These are phyloP conservation scores for Corythornis cristatus DNA, from an alignment of 2,113 vertebrate genomes.

Conservation along the genomic window DNA sequence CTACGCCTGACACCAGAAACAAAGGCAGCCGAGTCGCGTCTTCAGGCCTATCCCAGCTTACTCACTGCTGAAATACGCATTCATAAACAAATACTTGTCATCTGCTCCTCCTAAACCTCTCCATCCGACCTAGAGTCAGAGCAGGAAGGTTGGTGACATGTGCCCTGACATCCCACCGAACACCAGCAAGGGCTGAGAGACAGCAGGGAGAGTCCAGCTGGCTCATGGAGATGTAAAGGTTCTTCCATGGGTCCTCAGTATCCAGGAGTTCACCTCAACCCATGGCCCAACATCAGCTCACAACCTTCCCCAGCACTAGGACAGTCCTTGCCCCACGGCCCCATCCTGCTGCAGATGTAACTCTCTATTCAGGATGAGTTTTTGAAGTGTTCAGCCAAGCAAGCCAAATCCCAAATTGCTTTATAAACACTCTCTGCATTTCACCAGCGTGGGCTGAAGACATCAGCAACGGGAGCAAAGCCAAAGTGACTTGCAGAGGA, in stretches of 20 bases:
- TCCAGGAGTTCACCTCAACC: not conserved
- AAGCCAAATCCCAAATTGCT: conserved; percentile 73
- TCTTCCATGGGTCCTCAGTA: no score
- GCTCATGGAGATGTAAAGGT: not conserved
- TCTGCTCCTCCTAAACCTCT: not conserved
- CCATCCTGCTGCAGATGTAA: conserved; percentile 9
- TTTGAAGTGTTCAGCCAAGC: conserved; percentile 67
- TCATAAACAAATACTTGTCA: not conserved
- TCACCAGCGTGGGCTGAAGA: conserved; percentile 53
- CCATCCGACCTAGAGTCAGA: not conserved
- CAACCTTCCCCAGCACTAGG: not conserved
- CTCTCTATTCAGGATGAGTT: conserved; percentile 39
- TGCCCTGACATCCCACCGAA: accelerated
- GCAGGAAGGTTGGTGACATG: not conserved
- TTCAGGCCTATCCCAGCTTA: not conserved
- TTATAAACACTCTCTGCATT: conserved; percentile 41
- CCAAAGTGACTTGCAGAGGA: conserved; percentile 7
- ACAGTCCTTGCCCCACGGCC: not conserved
- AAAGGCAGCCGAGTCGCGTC: not conserved
- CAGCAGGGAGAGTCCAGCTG: not conserved
- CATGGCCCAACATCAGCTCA: accelerated
- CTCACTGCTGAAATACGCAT: not conserved
- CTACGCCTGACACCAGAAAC: not conserved
- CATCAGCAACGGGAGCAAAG: conserved; percentile 36
- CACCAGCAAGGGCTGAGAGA: accelerated